Base-by-base conservation (phyloP, 2,797 vertebrate genomes). In the Amniataba percoides region DNA sequence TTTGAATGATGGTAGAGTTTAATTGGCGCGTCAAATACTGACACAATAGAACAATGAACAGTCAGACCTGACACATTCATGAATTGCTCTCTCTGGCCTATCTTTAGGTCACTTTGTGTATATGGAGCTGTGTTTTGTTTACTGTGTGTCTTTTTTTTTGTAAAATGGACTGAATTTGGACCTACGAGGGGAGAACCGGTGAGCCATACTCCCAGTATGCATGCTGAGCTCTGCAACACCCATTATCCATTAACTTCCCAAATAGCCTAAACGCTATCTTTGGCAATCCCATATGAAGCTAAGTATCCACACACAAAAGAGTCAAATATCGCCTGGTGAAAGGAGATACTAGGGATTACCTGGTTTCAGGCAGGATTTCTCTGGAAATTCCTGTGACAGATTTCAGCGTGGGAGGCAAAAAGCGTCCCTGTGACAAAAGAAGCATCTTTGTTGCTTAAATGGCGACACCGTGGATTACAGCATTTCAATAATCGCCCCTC, bases 361-460 rank as follows among this genome's bases (percentile, higher is more conserved):
- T 52, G 69, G 56, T 56, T 82, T 86, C 52, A 79, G 42, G 65
- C 10, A 53, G 70, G 76, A 87, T 78, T 85, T 85, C 36, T 83
- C 31, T 43, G 13, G 36, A 79, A 74, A 76, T 61, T 77, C 59
- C 27, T 76, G 25, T 23, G 65, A 70, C 62, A 77, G 31, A 70
- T 75, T 75, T 48, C 25, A 77, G 14, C 1, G 4, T 43, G 45
- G 58, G 57, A 81, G 71, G 40, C 58, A 72, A 70, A 80, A 68
- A 43, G 39, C 3, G 23, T 71, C 60, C 58, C 23, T 57, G 46
- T 31, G 64, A 83, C 52, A 63, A 82, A 36, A 83, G 53, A n/a
- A 70, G 42, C 51, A 59, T 61, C 27, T 16, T 7, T 12, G 53
- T 5, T 45, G 31, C 40, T 52, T 48, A 55, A 25, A 51, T 31